These are phyloP conservation scores for Ectobius pallidus DNA, from an alignment of 2,888 invertebrate species.

Conservation along the genomic window DNA sequence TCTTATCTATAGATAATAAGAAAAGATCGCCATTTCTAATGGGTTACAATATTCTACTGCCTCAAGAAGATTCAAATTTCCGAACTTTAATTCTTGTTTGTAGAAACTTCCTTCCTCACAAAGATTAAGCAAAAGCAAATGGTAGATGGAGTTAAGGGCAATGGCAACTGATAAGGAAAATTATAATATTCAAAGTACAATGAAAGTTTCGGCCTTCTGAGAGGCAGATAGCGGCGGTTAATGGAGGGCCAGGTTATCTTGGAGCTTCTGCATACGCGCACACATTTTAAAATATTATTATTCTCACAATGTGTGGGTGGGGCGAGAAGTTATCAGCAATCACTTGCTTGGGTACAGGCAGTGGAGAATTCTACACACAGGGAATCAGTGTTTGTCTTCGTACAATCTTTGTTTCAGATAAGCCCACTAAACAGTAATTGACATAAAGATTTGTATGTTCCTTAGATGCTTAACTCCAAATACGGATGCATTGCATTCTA, in stretches of 20 bases:
- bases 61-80: constrained; percentile 1
- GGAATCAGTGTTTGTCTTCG: neutral
- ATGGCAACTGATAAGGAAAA: constrained; percentile 23
- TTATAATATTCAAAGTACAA: constrained; percentile 30
- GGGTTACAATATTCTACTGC: neutral
- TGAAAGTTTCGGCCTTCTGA: constrained; percentile 19
- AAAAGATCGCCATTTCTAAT: too few relatives aligned
- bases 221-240: constrained; percentile 9
- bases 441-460: too few relatives aligned
- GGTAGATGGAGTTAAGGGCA: neutral
- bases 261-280: constrained; percentile 18
- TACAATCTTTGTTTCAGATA: neutral
- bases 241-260: constrained; percentile 16
- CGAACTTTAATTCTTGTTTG: constrained; percentile 10
- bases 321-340: constrained; percentile 8
- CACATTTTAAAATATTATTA: constrained; percentile 26
- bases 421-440: neutral
- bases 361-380: neutral
- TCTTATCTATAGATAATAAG: too few relatives aligned
- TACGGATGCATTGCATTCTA: too few relatives aligned
- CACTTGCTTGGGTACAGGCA: neutral
- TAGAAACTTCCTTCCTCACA: neutral
- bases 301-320: neutral
- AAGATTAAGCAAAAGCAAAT: too few relatives aligned
- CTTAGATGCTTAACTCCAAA: too few relatives aligned